phyloP scores from a whole-genome alignment of 2,113 vertebrate genomes.

The Xiphophorus couchianus region DNA sequence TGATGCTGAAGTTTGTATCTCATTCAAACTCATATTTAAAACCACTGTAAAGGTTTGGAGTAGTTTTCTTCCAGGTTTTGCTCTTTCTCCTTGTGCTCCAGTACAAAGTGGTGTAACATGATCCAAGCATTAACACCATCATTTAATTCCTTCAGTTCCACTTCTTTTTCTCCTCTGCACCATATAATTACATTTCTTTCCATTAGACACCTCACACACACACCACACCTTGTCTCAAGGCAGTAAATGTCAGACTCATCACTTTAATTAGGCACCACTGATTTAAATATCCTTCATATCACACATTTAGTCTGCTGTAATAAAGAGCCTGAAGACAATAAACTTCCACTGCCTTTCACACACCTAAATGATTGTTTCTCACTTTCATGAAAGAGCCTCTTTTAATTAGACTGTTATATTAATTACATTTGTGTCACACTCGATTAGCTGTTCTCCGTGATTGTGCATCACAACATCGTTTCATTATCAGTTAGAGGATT shows the following conservation, averaged over 20 bases:
- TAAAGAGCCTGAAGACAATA: constrained; percentile 19
- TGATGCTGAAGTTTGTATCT: too few species aligned
- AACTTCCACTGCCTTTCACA: constrained; percentile 12
- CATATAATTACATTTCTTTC: constrained; percentile 61
- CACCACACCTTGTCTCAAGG: constrained; percentile 55
- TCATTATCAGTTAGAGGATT: neutral
- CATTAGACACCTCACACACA: constrained; percentile 33
- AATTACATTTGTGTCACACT: constrained; percentile 22
- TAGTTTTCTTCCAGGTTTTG: neutral
- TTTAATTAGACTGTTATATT: constrained; percentile 13
- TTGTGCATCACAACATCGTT: neutral
- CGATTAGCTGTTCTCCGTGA: neutral
- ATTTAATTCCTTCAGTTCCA: constrained; percentile 5
- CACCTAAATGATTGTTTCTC: constrained; percentile 34
- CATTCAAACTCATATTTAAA: constrained; percentile 16
- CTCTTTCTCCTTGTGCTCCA: neutral
- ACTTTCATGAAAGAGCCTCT: constrained; percentile 1
- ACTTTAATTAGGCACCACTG: constrained; percentile 18
- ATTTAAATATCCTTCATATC: constrained; percentile 60
- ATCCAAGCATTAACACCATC: constrained; percentile 14
- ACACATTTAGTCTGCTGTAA: constrained; percentile 30
- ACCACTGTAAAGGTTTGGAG: neutral
- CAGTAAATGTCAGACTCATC: constrained; percentile 67
- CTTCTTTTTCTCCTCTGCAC: constrained; percentile 40
- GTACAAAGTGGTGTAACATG: constrained; percentile 13